Percentiles rank a stretch among this genome's conserved stretches.
Conservation (phyloP, 1,140 invertebrate species). For the Ruditapes philippinarum region DNA sequence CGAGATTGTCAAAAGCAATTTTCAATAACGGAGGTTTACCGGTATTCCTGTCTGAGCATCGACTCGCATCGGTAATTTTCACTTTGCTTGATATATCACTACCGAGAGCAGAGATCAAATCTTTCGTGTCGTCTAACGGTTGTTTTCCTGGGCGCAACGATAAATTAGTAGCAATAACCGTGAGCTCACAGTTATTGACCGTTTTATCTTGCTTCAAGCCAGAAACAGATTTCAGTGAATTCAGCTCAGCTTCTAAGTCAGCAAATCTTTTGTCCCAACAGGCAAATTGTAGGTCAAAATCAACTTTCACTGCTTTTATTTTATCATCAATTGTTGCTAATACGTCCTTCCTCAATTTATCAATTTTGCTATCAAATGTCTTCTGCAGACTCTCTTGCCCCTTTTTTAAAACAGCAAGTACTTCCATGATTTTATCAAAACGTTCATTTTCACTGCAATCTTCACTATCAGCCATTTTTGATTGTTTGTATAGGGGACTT, state of each 20-base stretch:
- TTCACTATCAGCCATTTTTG: neutral
- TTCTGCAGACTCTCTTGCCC: neutral
- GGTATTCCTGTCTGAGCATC: neutral
- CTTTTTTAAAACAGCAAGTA: neutral
- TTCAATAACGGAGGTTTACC: neutral
- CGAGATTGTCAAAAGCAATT: no score
- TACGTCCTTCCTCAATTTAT: constrained; percentile 33
- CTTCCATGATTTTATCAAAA: neutral
- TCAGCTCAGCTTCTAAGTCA: neutral
- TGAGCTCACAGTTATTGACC: neutral
- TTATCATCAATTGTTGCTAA: constrained; percentile 18
- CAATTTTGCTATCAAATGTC: constrained; percentile 42
- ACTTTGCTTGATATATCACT: neutral
- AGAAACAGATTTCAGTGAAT: neutral
- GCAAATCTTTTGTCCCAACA: neutral
- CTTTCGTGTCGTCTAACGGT: neutral
- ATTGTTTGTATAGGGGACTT: neutral
- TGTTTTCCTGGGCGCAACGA: neutral
- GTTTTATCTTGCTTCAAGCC: neutral
- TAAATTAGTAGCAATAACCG: neutral
- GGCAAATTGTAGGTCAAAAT: constrained; percentile 30
- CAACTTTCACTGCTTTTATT: constrained; percentile 21
- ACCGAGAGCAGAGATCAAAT: neutral
- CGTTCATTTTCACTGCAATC: neutral
- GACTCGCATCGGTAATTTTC: neutral